Percentiles rank a stretch among this genome's conserved stretches.
Conservation (phyloP, 2,113 vertebrate species). For the Odontesthes bonariensis region DNA sequence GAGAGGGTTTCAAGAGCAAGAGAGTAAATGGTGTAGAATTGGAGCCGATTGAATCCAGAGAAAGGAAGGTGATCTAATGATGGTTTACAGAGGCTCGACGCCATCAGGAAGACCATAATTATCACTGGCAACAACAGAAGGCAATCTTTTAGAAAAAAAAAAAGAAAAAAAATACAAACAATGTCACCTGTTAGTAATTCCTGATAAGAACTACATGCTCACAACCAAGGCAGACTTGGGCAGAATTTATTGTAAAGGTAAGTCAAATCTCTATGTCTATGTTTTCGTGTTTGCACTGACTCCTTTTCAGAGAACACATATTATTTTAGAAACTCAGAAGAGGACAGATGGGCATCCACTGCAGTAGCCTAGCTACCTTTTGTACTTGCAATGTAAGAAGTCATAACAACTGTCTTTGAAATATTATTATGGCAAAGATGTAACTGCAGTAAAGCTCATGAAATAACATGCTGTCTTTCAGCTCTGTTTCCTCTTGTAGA, state of each 20-base stretch:
- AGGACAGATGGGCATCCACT: neutral
- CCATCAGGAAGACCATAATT: slow-evolving; percentile 56
- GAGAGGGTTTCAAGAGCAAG: slow-evolving; percentile 6
- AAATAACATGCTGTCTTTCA: neutral
- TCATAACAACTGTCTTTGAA: too few species aligned
- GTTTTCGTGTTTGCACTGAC: neutral
- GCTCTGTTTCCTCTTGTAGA: neutral
- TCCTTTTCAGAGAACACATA: neutral
- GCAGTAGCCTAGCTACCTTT: neutral
- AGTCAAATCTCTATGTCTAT: slow-evolving; percentile 16
- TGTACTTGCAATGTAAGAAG: neutral
- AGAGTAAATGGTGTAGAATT: slow-evolving; percentile 12
- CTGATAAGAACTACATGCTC: slow-evolving; percentile 38
- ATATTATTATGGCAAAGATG: neutral
- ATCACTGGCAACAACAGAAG: slow-evolving; percentile 43
- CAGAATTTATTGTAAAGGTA: slow-evolving; percentile 27
- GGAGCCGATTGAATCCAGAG: slow-evolving; percentile 23
- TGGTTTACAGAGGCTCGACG: slow-evolving; percentile 41
- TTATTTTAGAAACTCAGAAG: neutral
- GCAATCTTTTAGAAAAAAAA: slow-evolving; percentile 8
- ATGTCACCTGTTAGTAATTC: slow-evolving; percentile 52
- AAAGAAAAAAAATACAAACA: slow-evolving; percentile 37
- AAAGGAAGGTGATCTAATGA: slow-evolving; percentile 44
- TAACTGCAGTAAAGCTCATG: neutral
- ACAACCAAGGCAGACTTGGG: slow-evolving; percentile 16